These are phyloP conservation scores for Cichladusa arquata DNA, from an alignment of 2,113 vertebrate species.

Conservation along the genomic window DNA sequence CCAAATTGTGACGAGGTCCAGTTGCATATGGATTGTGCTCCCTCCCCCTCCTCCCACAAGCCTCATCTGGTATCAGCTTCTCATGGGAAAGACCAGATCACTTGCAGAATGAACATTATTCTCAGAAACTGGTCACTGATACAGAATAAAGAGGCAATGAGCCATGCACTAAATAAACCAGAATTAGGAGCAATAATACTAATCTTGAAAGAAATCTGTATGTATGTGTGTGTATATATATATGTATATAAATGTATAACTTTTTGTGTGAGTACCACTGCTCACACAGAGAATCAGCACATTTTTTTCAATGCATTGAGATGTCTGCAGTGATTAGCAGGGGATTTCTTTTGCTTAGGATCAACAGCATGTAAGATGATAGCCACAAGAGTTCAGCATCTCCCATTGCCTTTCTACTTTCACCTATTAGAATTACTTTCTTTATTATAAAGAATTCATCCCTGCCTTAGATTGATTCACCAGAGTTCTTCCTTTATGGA, in stretches of 20 bases:
- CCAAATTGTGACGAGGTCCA: background rate
- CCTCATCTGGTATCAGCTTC: background rate
- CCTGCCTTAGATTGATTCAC: background rate
- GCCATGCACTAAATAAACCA: background rate
- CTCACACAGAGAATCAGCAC: background rate
- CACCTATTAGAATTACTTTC: background rate
- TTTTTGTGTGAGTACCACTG: background rate
- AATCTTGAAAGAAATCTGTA: background rate
- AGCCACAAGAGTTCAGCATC: background rate
- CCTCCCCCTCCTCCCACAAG: background rate
- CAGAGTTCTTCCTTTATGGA: background rate
- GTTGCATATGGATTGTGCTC: background rate
- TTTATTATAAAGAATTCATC: background rate
- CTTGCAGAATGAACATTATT: background rate
- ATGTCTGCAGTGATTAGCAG: background rate
- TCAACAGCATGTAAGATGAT: background rate
- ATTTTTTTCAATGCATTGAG: background rate
- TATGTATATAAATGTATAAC: accelerated
- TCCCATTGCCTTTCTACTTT: background rate
- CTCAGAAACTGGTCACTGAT: background rate
- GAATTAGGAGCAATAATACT: background rate
- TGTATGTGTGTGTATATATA: accelerated
- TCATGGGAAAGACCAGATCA: background rate
- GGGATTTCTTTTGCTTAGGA: background rate
- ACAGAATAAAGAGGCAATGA: background rate